A percentile compares a stretch with the other conserved stretches of the same genome.
These are phyloP conservation scores for Istiophorus platypterus DNA, from an alignment of 2,113 vertebrate species.

Conservation along the genomic window DNA sequence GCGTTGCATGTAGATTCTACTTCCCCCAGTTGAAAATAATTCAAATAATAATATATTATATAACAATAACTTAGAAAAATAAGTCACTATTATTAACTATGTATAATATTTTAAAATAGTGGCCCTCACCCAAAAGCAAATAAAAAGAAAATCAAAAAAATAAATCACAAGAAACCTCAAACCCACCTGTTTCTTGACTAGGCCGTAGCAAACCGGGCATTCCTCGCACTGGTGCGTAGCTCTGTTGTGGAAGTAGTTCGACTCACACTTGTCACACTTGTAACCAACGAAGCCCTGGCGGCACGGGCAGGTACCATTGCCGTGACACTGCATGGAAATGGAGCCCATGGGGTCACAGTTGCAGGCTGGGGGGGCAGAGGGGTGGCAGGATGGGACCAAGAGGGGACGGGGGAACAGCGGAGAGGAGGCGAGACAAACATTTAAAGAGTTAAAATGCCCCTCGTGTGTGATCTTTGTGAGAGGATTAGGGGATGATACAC, in stretches of 20 bases:
- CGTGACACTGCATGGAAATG: constrained; percentile 85
- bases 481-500: constrained; percentile 28
- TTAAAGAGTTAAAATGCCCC: constrained; percentile 23
- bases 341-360: constrained; percentile 93
- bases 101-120: background rate
- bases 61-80: no score
- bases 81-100: no score
- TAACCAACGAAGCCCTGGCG: constrained; percentile 88
- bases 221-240: constrained; percentile 86
- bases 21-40: no score
- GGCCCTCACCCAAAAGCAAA: constrained; percentile 7
- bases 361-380: constrained; percentile 84
- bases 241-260: constrained; percentile 88
- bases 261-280: constrained; percentile 91
- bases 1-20: no score
- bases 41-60: no score
- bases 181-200: constrained; percentile 90
- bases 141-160: background rate
- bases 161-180: background rate
- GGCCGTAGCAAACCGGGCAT: constrained; percentile 91
- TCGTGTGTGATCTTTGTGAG: constrained; percentile 31
- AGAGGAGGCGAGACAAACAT: constrained; percentile 32
- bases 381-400: background rate
- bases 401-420: background rate
- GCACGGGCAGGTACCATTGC: constrained; percentile 91